Base-by-base conservation (phyloP, 2,888 invertebrate genomes). In the Netelia fuscicornis region DNA sequence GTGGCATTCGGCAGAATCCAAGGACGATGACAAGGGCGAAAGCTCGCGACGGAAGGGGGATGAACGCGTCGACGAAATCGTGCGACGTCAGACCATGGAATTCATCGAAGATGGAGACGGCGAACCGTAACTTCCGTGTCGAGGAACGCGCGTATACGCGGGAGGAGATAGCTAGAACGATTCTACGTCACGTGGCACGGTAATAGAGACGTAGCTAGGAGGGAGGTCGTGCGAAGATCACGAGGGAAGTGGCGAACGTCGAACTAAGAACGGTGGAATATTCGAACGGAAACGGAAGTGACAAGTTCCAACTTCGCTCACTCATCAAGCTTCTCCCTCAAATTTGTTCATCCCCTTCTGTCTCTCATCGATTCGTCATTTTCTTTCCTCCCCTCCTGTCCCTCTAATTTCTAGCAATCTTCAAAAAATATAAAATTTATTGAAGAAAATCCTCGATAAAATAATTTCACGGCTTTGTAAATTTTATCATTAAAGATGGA, bases 211-310 rank as follows among this genome's bases (percentile, higher is more conserved):
- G 60, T 30, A 30, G 30, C 30, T 30, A 75, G 20, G 62, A 42
- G 70, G 13, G 67, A 42, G 70, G 13, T 23, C 30, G 54, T n/a
- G 9, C 70, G 68, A 68, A 79, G 48, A 70, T 79, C 37, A 17
- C 48, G 13, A 56, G 65, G 74, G 54, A 76, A 70, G 78, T 65
- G 77, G 64, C 52, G 71, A 62, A 83, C 75, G 80, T 70, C 58
- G 54, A 78, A 64, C 52, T 62, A 79, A 68, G 77, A 72, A 86
- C 76, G 76, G 82, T 83, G 86, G 84, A 88, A 87, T 86, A 89
- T 88, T 89, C 30, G 89, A 89, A 88, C 89, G 88, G 86, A 86
- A 88, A 87, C 86, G 86, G 89, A 90, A 90, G 89, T 89, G 89
- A 90, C 89, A 87, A 89, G 88, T 89, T 90, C 85, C 86, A 88